Conservation (phyloP, 2,113 vertebrate genomes). For the Axis porcinus region DNA sequence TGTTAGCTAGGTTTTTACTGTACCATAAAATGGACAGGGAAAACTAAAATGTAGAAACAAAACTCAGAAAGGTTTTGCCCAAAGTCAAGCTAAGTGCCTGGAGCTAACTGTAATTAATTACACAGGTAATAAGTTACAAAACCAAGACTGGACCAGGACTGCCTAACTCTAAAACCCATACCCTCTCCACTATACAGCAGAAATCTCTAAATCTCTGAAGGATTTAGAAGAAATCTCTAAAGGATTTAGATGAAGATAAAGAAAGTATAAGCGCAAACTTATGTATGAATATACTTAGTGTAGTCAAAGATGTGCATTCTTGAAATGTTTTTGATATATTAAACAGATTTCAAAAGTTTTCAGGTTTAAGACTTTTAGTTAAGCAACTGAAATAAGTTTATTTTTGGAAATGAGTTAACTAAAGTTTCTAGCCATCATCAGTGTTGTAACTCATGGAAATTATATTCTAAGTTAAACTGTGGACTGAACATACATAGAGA, state of each 20-base stretch:
- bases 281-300: not conserved
- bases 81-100: not conserved
- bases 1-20: not conserved
- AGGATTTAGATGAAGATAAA: slow-evolving; percentile 35
- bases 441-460: not conserved
- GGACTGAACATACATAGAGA: not conserved
- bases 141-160: not conserved
- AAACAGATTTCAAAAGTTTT: slow-evolving; percentile 20
- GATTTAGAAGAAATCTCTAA: not conserved
- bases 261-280: not conserved
- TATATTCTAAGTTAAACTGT: not conserved
- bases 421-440: not conserved
- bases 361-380: slow-evolving; percentile 20
- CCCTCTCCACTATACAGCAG: not conserved
- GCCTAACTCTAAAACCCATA: not conserved
- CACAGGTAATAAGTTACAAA: not conserved
- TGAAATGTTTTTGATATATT: slow-evolving; percentile 26
- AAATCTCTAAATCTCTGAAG: not conserved
- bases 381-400: slow-evolving; percentile 14
- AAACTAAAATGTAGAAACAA: not conserved
- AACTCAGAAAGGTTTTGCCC: not conserved
- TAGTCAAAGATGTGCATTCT: not conserved
- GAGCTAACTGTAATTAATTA: slow-evolving; percentile 24
- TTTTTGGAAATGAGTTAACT: slow-evolving; percentile 15
- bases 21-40: not conserved